Evolutionary conservation across 2,888 invertebrate species (phyloP), one percentile per base, ranked within the genome.

Genomic region (Tyria jacobaeae): DNA sequence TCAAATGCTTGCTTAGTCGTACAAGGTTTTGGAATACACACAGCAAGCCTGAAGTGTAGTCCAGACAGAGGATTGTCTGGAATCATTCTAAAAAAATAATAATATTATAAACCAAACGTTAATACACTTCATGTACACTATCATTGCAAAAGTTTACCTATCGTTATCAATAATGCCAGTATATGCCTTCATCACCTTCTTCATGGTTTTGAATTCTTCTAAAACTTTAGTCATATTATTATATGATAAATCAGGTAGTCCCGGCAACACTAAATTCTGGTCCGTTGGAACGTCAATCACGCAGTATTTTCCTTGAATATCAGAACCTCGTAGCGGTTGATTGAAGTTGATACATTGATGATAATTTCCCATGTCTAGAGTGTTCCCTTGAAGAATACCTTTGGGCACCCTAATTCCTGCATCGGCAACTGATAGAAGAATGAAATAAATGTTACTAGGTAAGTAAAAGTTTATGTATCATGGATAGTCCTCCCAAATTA

Each of bases 11-110:
- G 78, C 24, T 75, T 56, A 0, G 79, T 75, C 2, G 85, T 79
- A 64, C 89, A 89, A 0, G 83, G 75, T 58, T 79, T 83, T 0
- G 89, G 89, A 41, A 89, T 75, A 53, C 89, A 89, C 0, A 87
- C 58, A 1, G 83, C 86, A 41, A 88, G 50, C 15, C 64, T 66
- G 7, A 86, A 77, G 5, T 52, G 51, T n/a, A 77, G 1, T 3
- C 34, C 51, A 5, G 70, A 24, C 0, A 79, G 54, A 1, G 74
- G 63, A 58, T 58, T 76, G 5, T 61, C 71, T 37, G 66, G 57
- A 34, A 61, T 34, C 6, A 55, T 57, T 31, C 85, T 84, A 60
- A 31, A 76, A 79, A 49, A n/a, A n/a, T n/a, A n/a, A n/a, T n/a
- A n/a, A n/a, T n/a, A n/a, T n/a, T n/a, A n/a, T n/a, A n/a, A n/a